phyloP scores from a whole-genome alignment of 2,888 invertebrate genomes.

The Drosophila paucipuncta region DNA sequence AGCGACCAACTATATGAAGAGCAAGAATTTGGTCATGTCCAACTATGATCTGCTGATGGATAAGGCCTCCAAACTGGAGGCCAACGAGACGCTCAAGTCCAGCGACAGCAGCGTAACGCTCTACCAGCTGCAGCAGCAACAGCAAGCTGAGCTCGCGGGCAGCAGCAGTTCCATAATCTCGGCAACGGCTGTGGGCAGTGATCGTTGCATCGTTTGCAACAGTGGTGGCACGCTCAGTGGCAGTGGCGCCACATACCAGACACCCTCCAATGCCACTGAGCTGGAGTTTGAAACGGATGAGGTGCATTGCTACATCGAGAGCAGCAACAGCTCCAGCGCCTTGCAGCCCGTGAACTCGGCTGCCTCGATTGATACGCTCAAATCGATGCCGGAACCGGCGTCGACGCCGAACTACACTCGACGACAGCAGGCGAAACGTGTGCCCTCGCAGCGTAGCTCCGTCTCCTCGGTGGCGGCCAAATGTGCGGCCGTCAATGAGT shows the following conservation, averaged over 20 bases:
- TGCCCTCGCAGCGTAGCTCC: conserved; percentile 76
- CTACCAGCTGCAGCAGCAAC: conserved; percentile 42
- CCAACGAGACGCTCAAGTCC: conserved; percentile 61
- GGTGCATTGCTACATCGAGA: conserved; percentile 70
- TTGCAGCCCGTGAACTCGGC: conserved; percentile 75
- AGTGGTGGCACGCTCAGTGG: conserved; percentile 77
- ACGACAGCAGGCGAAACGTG: conserved; percentile 67
- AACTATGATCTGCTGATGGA: conserved; percentile 83
- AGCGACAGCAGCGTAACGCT: conserved; percentile 64
- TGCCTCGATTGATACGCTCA: conserved; percentile 80
- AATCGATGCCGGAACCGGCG: conserved; percentile 67
- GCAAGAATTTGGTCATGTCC: conserved; percentile 88
- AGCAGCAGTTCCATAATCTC: conserved; percentile 70
- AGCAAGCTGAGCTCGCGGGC: conserved; percentile 51
- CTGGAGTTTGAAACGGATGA: conserved; percentile 87
- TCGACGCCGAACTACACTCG: conserved; percentile 50
- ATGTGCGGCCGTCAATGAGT: conserved; percentile 76
- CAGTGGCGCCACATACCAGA: conserved; percentile 88
- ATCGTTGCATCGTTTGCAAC: conserved; percentile 86
- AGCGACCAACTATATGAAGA: conserved; percentile 91
- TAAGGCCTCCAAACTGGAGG: conserved; percentile 82
- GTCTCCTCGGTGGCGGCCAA: conserved; percentile 80
- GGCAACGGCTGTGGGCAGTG: conserved; percentile 73
- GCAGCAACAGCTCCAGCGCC: conserved; percentile 39
- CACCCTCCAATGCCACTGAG: conserved; percentile 92